Evolutionary conservation across 1,140 invertebrate genomes (phyloP).

Genomic region (Hylyphantes graminicola): DNA sequence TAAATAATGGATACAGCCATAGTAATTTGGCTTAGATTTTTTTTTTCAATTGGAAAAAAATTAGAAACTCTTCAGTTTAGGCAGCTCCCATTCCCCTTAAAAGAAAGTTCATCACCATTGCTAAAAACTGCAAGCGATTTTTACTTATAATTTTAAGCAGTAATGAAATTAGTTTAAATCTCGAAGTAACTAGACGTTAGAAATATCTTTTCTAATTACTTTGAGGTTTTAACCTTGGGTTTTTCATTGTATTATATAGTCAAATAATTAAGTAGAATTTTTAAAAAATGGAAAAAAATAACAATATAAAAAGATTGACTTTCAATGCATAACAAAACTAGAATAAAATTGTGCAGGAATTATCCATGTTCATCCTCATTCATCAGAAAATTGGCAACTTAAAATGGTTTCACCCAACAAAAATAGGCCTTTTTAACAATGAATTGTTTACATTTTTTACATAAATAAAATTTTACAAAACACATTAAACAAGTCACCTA

Average conservation of each 20-base stretch:
- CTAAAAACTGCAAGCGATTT: not conserved
- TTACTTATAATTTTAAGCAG: too few relatives aligned
- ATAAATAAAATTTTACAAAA: conserved; percentile 37
- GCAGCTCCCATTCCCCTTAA: not conserved
- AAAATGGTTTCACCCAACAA: conserved; percentile 6
- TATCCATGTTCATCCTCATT: conserved; percentile 6
- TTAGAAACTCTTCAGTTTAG: not conserved
- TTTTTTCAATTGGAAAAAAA: not conserved
- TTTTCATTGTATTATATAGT: too few relatives aligned
- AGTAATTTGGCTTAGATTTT: too few relatives aligned
- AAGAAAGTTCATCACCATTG: not conserved
- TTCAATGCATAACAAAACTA: conserved; percentile 16
- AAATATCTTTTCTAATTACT: too few relatives aligned
- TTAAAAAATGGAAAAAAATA: too few relatives aligned
- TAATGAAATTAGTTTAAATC: too few relatives aligned
- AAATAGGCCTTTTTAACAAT: conserved; percentile 7
- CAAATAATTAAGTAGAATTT: too few relatives aligned
- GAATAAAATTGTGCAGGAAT: conserved; percentile 39
- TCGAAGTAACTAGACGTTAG: too few relatives aligned
- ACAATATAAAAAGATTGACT: not conserved
- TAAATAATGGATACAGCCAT: too few relatives aligned
- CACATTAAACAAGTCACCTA: conserved; percentile 29
- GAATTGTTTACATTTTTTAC: not conserved
- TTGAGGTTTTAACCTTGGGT: too few relatives aligned
- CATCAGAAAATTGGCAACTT: conserved; percentile 25